These are phyloP conservation scores for Alaudala cheleensis DNA, from an alignment of 2,113 vertebrate genomes.

Conservation along the genomic window DNA sequence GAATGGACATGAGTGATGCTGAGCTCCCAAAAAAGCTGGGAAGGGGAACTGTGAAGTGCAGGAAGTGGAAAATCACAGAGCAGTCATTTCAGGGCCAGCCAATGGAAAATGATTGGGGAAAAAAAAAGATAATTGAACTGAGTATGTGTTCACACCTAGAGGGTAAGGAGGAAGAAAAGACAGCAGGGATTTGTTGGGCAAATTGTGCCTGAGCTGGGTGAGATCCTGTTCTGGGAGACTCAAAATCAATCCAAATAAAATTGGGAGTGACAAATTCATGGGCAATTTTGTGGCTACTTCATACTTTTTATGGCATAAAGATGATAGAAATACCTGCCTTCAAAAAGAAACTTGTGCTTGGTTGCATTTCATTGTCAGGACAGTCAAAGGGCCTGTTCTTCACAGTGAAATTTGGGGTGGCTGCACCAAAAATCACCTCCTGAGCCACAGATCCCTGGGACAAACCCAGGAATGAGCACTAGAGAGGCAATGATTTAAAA, in stretches of 20 bases:
- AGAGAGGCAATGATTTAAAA: neutral
- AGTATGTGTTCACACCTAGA: neutral
- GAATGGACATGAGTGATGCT: neutral
- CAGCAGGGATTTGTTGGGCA: neutral
- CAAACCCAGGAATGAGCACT: neutral
- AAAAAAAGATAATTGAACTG: neutral
- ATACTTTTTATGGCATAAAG: neutral
- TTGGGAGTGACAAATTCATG: neutral
- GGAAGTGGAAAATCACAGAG: neutral
- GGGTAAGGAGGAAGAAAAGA: neutral
- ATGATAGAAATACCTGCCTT: neutral
- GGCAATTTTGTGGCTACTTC: neutral
- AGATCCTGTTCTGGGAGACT: neutral
- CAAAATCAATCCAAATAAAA: neutral
- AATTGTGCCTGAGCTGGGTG: neutral
- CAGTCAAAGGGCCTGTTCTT: neutral
- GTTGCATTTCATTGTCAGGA: neutral
- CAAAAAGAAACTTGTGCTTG: neutral
- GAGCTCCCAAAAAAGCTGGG: neutral
- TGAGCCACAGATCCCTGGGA: neutral
- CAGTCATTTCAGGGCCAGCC: neutral
- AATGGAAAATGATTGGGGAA: neutral
- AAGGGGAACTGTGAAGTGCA: neutral
- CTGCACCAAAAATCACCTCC: neutral
- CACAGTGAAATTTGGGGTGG: neutral